A percentile compares a stretch with the other conserved stretches of the same genome.
Conservation (phyloP, 2,797 vertebrate species). For the Chaetophractus vellerosus region DNA sequence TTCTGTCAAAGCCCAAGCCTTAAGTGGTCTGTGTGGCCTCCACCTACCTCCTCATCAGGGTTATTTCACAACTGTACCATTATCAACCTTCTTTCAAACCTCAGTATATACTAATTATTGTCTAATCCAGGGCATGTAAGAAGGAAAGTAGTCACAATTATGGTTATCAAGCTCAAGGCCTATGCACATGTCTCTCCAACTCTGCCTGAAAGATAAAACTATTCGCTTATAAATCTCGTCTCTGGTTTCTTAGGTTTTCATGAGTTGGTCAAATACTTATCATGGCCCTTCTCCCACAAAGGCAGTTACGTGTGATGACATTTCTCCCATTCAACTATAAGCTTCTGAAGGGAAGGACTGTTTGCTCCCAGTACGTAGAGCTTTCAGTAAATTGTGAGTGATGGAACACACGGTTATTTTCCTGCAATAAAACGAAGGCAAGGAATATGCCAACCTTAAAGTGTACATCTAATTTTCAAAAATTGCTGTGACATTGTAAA, state of each 20-base stretch:
- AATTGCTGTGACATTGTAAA: not conserved
- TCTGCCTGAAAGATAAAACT: not conserved
- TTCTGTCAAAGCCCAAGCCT: conserved; percentile 46
- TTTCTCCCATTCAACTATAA: not conserved
- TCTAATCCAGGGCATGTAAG: not conserved
- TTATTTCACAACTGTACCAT: not conserved
- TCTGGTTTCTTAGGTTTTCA: not conserved
- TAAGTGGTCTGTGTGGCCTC: not conserved
- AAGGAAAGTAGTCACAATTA: not conserved
- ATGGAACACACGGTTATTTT: not conserved
- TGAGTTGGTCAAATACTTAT: not conserved
- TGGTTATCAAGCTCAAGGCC: not conserved
- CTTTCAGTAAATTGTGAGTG: conserved; percentile 52
- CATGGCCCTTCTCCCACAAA: not conserved
- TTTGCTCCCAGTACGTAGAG: not conserved
- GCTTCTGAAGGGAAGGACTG: not conserved
- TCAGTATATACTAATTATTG: not conserved
- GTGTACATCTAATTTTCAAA: not conserved
- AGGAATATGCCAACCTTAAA: not conserved
- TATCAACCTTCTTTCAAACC: not conserved
- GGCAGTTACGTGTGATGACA: not conserved
- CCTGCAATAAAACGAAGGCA: not conserved
- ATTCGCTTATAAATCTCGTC: not conserved
- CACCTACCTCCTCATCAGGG: not conserved
- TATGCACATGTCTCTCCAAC: not conserved